phyloP scores from a whole-genome alignment of 2,797 vertebrate genomes.

The Anguilla obscura region DNA sequence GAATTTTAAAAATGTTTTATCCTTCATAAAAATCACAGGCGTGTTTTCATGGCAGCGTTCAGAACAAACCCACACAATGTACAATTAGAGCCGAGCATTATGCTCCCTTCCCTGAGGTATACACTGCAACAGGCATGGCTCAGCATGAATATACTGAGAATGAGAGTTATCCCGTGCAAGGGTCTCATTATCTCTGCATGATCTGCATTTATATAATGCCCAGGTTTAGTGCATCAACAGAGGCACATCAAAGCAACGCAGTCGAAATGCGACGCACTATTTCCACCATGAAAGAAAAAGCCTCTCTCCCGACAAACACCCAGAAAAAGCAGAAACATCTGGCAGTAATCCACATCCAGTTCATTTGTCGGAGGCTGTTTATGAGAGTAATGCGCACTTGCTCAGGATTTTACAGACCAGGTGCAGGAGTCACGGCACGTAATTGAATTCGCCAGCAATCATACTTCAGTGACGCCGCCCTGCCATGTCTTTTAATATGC shows the following conservation, averaged over 20 bases:
- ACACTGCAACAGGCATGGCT: neutral
- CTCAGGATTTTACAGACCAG: neutral
- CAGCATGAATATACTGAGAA: neutral
- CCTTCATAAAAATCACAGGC: slow-evolving; percentile 24
- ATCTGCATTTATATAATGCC: neutral
- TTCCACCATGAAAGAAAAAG: neutral
- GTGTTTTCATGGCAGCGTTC: slow-evolving; percentile 3
- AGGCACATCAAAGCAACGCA: neutral
- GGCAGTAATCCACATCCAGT: neutral
- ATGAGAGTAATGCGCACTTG: neutral
- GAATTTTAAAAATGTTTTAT: neutral
- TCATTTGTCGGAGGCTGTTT: neutral
- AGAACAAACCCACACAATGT: slow-evolving; percentile 10
- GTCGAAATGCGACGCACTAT: neutral
- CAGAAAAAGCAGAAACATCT: neutral
- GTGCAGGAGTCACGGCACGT: neutral
- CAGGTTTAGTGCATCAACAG: neutral
- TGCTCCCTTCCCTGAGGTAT: neutral
- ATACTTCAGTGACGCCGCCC: neutral
- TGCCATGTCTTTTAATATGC: neutral
- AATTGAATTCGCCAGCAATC: slow-evolving; percentile 1
- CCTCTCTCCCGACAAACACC: neutral
- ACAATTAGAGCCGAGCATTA: neutral
- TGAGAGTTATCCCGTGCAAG: neutral
- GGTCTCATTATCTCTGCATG: neutral